Conservation (phyloP, 2,797 vertebrate species). For the Gymnothorax reevesii region DNA sequence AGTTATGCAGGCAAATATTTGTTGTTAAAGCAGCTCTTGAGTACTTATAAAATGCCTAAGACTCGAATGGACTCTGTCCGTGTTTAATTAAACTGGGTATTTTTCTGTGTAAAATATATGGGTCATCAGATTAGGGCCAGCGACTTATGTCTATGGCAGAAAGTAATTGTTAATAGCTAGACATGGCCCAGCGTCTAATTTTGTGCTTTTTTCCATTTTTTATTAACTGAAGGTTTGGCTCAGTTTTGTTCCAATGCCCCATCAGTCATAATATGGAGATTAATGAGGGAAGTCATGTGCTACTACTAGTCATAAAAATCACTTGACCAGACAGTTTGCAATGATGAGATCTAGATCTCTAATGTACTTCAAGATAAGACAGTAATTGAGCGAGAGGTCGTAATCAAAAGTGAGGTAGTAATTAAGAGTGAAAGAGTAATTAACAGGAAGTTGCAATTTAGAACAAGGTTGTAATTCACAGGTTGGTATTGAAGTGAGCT, state of each 20-base stretch:
- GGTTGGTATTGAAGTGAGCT: no score
- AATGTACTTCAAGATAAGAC: not conserved
- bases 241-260: not conserved
- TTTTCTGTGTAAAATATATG: not conserved
- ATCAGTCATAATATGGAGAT: not conserved
- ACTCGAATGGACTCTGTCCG: no score
- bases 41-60: no score
- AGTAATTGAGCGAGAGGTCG: not conserved
- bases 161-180: not conserved
- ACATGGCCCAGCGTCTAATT: not conserved
- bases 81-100: no score
- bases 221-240: not conserved
- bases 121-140: not conserved
- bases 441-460: not conserved
- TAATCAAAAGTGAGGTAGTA: not conserved
- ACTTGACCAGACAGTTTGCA: not conserved
- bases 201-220: not conserved
- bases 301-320: not conserved
- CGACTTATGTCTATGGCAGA: not conserved
- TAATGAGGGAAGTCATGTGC: not conserved
- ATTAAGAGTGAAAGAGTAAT: not conserved
- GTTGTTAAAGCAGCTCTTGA: no score
- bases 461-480: no score
- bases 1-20: no score
- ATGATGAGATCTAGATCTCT: not conserved